Evolutionary conservation across 1,140 invertebrate species (phyloP).

Genomic region (Drosophila simulans): DNA sequence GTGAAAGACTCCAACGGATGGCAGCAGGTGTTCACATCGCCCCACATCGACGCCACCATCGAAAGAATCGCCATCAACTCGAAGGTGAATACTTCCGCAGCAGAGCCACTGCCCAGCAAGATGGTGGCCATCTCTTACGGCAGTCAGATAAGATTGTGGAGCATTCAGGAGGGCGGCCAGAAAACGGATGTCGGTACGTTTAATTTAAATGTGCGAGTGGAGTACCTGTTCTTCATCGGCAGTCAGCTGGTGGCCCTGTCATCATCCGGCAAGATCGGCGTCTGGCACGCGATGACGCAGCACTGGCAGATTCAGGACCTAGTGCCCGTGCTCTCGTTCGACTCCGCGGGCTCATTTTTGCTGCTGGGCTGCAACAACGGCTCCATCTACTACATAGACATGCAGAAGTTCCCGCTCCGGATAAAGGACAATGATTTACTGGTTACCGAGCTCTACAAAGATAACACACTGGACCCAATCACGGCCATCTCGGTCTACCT

Average conservation of each 20-base stretch:
- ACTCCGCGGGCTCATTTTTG: constrained; percentile 97
- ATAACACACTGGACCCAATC: constrained; percentile 97
- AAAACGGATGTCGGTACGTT: constrained; percentile 94
- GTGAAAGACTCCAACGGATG: constrained; percentile 98
- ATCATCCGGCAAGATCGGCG: constrained; percentile 97
- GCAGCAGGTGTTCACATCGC: constrained; percentile 97
- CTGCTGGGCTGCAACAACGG: constrained; percentile 98
- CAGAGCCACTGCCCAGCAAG: constrained; percentile 87
- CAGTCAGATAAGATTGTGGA: constrained; percentile 94
- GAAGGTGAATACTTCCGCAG: constrained; percentile 88
- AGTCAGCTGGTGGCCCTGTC: constrained; percentile 98
- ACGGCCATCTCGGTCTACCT: constrained; percentile 99
- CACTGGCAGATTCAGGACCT: constrained; percentile 99
- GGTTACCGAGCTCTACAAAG: constrained; percentile 98
- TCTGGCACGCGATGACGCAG: constrained; percentile 99
- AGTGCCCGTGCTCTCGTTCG: constrained; percentile 96
- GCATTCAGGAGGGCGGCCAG: constrained; percentile 92
- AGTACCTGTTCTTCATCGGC: constrained; percentile 98
- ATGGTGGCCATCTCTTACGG: constrained; percentile 96
- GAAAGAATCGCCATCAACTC: constrained; percentile 97
- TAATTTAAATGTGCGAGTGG: constrained; percentile 95
- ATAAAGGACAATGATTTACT: constrained; percentile 99
- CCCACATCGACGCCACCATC: constrained; percentile 94
- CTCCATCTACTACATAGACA: constrained; percentile 98
- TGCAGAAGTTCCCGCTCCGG: constrained; percentile 99